phyloP scores from a whole-genome alignment of 2,113 vertebrate genomes.

The Poeciliopsis retropinna region DNA sequence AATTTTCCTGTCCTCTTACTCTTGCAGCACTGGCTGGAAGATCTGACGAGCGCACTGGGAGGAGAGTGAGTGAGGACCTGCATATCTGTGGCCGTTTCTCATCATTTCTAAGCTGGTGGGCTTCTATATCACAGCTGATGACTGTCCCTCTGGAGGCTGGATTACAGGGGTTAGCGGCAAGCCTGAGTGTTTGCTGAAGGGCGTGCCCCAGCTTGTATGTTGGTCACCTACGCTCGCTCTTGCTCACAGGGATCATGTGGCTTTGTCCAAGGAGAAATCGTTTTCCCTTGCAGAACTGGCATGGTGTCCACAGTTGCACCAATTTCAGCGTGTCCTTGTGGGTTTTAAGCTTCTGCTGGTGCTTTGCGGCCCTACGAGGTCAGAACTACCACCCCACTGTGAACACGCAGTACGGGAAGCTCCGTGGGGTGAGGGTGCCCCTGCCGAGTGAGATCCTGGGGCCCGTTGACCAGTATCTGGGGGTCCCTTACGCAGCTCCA shows the following conservation, averaged over 20 bases:
- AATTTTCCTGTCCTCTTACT: slow-evolving; percentile 65
- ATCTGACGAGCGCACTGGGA: slow-evolving; percentile 53
- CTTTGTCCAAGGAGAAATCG: slow-evolving; percentile 74
- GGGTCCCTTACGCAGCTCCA: slow-evolving; percentile 91
- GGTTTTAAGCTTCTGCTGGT: slow-evolving; percentile 87
- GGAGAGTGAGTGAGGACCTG: slow-evolving; percentile 62
- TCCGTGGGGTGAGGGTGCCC: slow-evolving; percentile 91
- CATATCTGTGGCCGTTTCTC: slow-evolving; percentile 34
- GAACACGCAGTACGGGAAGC: slow-evolving; percentile 97
- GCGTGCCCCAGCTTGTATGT: slow-evolving; percentile 70
- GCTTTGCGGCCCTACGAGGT: slow-evolving; percentile 75
- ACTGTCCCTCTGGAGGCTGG: slow-evolving; percentile 61
- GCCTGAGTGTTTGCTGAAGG: slow-evolving; percentile 58
- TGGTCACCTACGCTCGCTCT: slow-evolving; percentile 66
- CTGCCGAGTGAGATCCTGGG: slow-evolving; percentile 96
- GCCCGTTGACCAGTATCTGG: slow-evolving; percentile 95
- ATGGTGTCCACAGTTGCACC: slow-evolving; percentile 77
- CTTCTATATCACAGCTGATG: slow-evolving; percentile 71
- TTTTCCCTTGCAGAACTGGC: slow-evolving; percentile 79
- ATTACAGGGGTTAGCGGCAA: slow-evolving; percentile 69
- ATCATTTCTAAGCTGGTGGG: slow-evolving; percentile 34
- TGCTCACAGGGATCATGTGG: slow-evolving; percentile 81
- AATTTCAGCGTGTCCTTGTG: slow-evolving; percentile 82
- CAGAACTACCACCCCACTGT: slow-evolving; percentile 95
- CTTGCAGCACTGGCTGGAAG: slow-evolving; percentile 72